Percentiles rank a stretch among this genome's conserved stretches.
These are phyloP conservation scores for Chaetorhynchus papuensis DNA, from an alignment of 2,113 vertebrate species.

Conservation along the genomic window DNA sequence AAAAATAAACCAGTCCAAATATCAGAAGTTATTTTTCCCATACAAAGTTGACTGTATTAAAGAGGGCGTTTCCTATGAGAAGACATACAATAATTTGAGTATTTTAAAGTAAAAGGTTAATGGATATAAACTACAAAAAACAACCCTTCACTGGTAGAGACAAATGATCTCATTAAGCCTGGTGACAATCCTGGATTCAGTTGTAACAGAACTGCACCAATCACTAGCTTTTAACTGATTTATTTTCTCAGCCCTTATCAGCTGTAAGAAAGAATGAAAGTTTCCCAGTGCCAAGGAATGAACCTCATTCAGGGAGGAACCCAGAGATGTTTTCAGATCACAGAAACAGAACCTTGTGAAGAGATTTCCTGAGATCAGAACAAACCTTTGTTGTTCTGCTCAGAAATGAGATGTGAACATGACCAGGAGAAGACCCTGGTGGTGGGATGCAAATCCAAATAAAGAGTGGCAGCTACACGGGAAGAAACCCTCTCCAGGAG, in stretches of 20 bases:
- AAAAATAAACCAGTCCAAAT: neutral
- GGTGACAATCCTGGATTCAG: neutral
- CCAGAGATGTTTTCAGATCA: neutral
- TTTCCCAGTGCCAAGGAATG: rapidly evolving
- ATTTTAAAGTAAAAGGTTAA: neutral
- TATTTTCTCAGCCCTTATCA: neutral
- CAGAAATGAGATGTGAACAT: neutral
- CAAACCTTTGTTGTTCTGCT: neutral
- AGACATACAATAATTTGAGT: neutral
- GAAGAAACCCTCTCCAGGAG: neutral
- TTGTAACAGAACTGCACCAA: neutral
- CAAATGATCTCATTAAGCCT: neutral
- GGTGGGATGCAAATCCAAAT: neutral
- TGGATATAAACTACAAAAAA: neutral
- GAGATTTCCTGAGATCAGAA: neutral
- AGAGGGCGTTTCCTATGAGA: neutral
- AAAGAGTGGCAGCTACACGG: neutral
- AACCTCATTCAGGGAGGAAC: neutral
- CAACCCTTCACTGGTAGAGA: neutral
- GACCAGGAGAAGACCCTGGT: neutral
- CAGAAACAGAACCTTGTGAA: neutral
- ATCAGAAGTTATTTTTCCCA: neutral
- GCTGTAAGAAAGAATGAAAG: neutral
- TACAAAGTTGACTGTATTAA: neutral
- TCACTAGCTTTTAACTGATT: neutral